Percentiles rank a stretch among this genome's conserved stretches.
These are phyloP conservation scores for Hippocampus guttulatus DNA, from an alignment of 2,113 vertebrate species.

Conservation along the genomic window DNA sequence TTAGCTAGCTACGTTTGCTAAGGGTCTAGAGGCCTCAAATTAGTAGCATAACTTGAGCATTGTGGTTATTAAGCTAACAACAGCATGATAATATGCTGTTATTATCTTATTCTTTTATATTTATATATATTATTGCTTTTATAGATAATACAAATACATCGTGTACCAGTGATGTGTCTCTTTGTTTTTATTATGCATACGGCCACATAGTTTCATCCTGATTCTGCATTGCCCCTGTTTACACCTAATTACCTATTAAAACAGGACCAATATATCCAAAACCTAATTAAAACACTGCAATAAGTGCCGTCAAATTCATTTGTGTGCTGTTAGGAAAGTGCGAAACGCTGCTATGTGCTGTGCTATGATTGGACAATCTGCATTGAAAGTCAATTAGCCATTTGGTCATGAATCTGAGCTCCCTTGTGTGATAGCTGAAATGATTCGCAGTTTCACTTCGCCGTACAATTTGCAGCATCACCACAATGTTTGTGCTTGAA, in stretches of 20 bases:
- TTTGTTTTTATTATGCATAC: too few relatives aligned
- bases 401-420: not conserved
- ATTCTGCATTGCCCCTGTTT: too few relatives aligned
- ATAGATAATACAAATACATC: too few relatives aligned
- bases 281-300: too few relatives aligned
- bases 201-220: too few relatives aligned
- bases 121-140: too few relatives aligned
- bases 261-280: too few relatives aligned
- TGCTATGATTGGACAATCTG: not conserved
- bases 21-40: not conserved
- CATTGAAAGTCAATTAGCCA: not conserved
- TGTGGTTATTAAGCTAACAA: not conserved
- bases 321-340: not conserved
- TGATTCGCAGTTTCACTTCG: not conserved
- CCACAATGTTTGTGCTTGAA: not conserved
- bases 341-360: not conserved
- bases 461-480: not conserved
- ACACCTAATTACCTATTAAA: too few relatives aligned
- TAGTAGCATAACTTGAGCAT: not conserved
- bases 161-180: too few relatives aligned
- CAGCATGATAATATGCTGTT: too few relatives aligned
- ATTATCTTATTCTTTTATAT: too few relatives aligned
- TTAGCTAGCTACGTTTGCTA: not conserved
- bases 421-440: not conserved
- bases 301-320: not conserved